Base-by-base conservation (phyloP, 2,888 invertebrate genomes). In the Archaeoteleia sp. region DNA sequence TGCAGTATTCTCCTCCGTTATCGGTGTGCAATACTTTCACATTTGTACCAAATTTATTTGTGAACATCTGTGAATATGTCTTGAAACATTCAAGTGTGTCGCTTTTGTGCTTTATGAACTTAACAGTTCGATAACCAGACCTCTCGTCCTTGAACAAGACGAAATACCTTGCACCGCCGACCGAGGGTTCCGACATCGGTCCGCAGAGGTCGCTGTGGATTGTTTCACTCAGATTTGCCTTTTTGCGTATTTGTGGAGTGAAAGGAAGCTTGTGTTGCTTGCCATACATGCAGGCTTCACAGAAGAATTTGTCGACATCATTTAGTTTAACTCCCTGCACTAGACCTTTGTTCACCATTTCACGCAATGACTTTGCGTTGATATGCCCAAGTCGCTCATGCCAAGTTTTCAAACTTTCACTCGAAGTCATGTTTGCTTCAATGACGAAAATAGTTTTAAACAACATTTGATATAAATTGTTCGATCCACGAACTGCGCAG, bases 171-270 rank as follows among this genome's bases (percentile, higher is more conserved):
- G 66, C 54, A 20, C 70, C 70, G 5, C 66, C 70, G 3, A 65
- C 12, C 8, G 72, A 74, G 35, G 55, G 43, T n/a, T 34, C 46
- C 3, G 42, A 32, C 67, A 74, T 70, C 6, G 72, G 69, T 5
- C 71, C 71, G 55, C 71, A 71, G 1, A 74, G 61, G 32, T 74
- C 71, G 0, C 63, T 57, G n/a, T 71, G 70, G 1, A 72, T 17
- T 7, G 7, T 29, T 9, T 51, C 43, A 9, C 49, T 25, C n/a
- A 34, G 15, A 5, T 23, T 23, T n/a, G n/a, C n/a, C n/a, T n/a
- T n/a, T n/a, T n/a, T n/a, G n/a, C n/a, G n/a, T n/a, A n/a, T n/a
- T n/a, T n/a, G n/a, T n/a, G n/a, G n/a, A n/a, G n/a, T n/a, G n/a
- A n/a, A n/a, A n/a, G n/a, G n/a, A n/a, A n/a, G n/a, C n/a, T n/a